phyloP scores from a whole-genome alignment of 1,140 invertebrate genomes.

The Maconellicoccus hirsutus region DNA sequence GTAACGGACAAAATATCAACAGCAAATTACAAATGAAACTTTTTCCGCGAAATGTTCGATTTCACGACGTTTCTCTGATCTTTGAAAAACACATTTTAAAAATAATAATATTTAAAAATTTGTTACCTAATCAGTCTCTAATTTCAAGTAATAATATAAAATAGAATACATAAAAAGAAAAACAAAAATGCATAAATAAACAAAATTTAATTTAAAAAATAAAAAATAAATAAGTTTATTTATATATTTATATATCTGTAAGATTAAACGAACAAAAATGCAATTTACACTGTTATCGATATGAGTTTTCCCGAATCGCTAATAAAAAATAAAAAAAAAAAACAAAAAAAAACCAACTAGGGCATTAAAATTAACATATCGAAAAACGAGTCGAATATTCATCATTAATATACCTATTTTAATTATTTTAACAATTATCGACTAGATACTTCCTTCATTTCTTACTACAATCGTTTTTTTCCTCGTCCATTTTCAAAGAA shows the following conservation, averaged over 20 bases:
- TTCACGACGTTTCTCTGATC: not conserved
- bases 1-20: not conserved
- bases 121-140: slow-evolving; percentile 3
- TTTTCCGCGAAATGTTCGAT: no score
- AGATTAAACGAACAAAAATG: not conserved
- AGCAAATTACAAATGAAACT: no score
- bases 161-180: not conserved
- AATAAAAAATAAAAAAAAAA: not conserved
- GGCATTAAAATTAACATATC: not conserved
- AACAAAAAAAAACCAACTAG: not conserved
- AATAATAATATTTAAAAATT: not conserved
- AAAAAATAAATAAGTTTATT: not conserved
- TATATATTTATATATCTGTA: not conserved
- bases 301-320: not conserved
- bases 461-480: not conserved
- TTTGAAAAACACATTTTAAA: not conserved
- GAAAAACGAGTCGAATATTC: no score
- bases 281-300: not conserved
- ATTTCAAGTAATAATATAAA: not conserved
- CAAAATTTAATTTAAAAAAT: not conserved
- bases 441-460: slow-evolving; percentile 7
- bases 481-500: no score
- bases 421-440: not conserved
- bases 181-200: not conserved
- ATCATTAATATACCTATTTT: no score